Percentiles rank a stretch among this genome's conserved stretches.
phyloP scores from a whole-genome alignment of 2,113 vertebrate species.

The Lamprotornis superbus region DNA sequence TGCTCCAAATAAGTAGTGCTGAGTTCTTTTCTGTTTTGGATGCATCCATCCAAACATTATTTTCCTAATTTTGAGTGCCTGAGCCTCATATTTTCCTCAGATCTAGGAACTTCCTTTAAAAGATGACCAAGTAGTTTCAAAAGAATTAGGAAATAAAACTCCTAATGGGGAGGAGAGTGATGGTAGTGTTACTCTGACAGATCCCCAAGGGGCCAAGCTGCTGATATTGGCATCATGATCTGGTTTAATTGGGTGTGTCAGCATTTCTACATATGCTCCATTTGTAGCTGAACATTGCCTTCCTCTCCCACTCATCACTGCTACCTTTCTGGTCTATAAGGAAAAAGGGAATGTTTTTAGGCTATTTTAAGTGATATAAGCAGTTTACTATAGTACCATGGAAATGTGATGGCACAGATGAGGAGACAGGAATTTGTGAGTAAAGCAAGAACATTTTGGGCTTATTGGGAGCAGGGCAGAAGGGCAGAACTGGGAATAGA shows the following conservation, averaged over 20 bases:
- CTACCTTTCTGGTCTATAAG: not conserved
- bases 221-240: rapidly evolving
- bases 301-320: not conserved
- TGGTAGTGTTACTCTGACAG: not conserved
- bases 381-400: not conserved
- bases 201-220: not conserved
- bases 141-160: not conserved
- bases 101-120: not conserved
- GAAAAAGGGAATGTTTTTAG: not conserved
- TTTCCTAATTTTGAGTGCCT: not conserved
- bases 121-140: not conserved
- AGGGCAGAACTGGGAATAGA: not conserved
- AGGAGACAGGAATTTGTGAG: not conserved
- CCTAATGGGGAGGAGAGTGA: not conserved
- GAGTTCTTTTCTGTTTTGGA: not conserved
- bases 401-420: not conserved
- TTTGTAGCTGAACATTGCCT: not conserved
- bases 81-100: not conserved
- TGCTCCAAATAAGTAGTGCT: not conserved
- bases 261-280: not conserved
- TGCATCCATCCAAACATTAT: not conserved
- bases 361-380: not conserved
- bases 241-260: not conserved
- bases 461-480: not conserved
- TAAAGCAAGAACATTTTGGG: not conserved